Conservation (phyloP, 2,888 invertebrate species). For the Xanthia icteritia region DNA sequence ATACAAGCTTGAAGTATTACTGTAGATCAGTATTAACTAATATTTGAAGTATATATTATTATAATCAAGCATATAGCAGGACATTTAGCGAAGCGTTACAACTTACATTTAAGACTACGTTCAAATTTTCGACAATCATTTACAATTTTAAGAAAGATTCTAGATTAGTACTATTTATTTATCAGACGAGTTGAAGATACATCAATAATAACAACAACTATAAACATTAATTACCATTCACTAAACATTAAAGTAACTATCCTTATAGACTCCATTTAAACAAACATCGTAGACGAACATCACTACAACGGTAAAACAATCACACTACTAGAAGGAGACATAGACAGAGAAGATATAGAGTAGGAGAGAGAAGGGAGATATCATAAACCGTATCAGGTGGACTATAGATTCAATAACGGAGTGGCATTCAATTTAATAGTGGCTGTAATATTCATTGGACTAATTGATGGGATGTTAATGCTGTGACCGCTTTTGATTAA, state of each 20-base stretch:
- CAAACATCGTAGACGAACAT: conserved; percentile 53
- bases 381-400: conserved; percentile 60
- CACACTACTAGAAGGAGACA: conserved; percentile 52
- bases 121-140: not conserved
- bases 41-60: not conserved
- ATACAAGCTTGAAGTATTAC: conserved; percentile 22
- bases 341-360: conserved; percentile 41
- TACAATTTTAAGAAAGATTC: conserved; percentile 2
- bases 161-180: conserved; percentile 14
- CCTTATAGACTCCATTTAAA: conserved; percentile 41
- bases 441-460: conserved; percentile 46
- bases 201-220: conserved; percentile 35
- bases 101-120: conserved; percentile 15
- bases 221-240: conserved; percentile 62
- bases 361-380: conserved; percentile 43
- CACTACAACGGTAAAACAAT: conserved; percentile 54
- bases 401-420: conserved; percentile 56
- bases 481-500: conserved; percentile 22
- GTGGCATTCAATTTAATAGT: conserved; percentile 58
- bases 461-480: conserved; percentile 51
- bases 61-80: conserved; percentile 34
- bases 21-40: not conserved
- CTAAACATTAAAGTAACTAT: conserved; percentile 49
- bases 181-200: not conserved
- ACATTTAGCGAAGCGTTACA: conserved; percentile 46